Evolutionary conservation across 2,888 invertebrate species (phyloP).

Genomic region (Imbricaverruca yamaguchii): DNA sequence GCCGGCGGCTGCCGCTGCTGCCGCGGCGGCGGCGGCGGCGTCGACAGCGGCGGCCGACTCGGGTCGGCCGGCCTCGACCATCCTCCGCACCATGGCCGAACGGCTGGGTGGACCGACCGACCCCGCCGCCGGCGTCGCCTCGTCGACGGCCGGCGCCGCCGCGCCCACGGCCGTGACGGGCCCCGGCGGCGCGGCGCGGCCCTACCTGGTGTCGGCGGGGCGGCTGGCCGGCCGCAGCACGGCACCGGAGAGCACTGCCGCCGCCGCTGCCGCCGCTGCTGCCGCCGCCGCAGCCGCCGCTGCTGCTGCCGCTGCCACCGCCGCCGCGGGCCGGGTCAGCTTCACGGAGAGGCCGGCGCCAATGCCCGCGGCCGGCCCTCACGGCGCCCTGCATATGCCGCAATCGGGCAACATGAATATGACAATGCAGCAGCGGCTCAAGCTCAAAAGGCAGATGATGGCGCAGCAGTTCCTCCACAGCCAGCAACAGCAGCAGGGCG

Average conservation of each 20-base stretch:
- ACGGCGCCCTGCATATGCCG: neutral
- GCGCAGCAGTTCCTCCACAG: too few relatives aligned
- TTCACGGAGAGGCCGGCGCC: neutral
- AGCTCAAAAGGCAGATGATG: conserved; percentile 6
- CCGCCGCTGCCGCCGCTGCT: neutral
- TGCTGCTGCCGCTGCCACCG: neutral
- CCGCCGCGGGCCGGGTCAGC: neutral
- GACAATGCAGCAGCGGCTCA: conserved; percentile 6
- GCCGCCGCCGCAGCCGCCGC: neutral
- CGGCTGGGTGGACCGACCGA: neutral
- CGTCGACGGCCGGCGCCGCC: neutral
- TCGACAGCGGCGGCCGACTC: neutral
- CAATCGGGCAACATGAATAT: neutral
- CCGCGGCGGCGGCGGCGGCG: neutral
- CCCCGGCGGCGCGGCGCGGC: neutral
- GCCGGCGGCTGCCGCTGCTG: neutral
- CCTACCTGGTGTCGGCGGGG: too few relatives aligned
- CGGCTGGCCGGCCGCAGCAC: neutral
- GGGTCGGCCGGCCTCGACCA: neutral
- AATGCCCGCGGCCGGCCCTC: neutral
- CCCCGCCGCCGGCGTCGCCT: neutral
- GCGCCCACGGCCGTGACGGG: neutral
- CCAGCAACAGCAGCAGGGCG: too few relatives aligned
- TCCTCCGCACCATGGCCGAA: conserved; percentile 18
- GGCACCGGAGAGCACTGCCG: neutral